Evolutionary conservation across 1,140 invertebrate genomes (phyloP), one percentile per base, ranked within the genome.

Genomic region (Andrena cerasifolii): DNA sequence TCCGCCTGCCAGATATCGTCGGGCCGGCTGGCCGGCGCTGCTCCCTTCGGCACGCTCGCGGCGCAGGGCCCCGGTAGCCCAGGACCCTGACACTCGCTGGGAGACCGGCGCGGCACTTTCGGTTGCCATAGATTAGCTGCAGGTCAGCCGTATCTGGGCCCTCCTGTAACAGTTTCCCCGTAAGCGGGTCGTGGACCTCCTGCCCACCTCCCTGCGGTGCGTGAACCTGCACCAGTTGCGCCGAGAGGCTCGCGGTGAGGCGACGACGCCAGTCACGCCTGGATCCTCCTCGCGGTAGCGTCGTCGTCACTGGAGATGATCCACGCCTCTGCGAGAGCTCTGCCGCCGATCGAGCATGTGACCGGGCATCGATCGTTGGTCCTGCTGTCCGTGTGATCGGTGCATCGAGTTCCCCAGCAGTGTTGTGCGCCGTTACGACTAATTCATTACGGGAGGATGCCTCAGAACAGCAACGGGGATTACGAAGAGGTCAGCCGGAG

Each of bases 201-300:
- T 53, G 36, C 58, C 66, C 67, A 78, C 79, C 67, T 66, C 73
- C 53, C 67, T 28, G 33, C 24, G 43, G 53, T 66, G 73, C 77
- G 77, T 74, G 45, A 63, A 79, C 70, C 28, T 74, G 68, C 70
- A 68, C 65, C 80, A 83, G 80, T 83, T 83, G 70, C 80, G 70
- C 73, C 53, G 61, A 12, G 59, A 73, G 33, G 36, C 40, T 54
- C 26, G 45, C 21, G 33, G 31, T 26, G 43, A 49, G 47, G 24
- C 54, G 36, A 12, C 68, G 31, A 12, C 68, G 31, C 28, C 65
- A 84, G 82, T 83, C 12, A 75, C 58, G 65, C 18, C 36, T 51
- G 77, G 65, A 83, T 71, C 31, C 75, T 70, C 65, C 7, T 61
- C 49, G 70, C 68, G 77, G 43, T 70, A 83, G 47, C 53, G 58